These are phyloP conservation scores for Porphyrio hochstetteri DNA, from an alignment of 2,113 vertebrate genomes.

Conservation along the genomic window DNA sequence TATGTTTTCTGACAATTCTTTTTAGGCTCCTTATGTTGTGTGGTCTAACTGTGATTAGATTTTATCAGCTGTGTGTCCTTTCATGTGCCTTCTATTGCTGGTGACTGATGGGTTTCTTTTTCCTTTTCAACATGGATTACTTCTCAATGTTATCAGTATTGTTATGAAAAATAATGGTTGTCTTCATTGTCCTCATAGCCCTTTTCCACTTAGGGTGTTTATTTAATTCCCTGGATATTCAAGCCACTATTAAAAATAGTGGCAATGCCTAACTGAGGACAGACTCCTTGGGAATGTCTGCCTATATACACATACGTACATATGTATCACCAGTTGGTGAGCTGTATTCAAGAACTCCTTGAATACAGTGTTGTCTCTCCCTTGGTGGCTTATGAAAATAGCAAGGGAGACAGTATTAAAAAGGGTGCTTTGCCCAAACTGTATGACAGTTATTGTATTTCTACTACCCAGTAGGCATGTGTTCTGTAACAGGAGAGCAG, in stretches of 20 bases:
- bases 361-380: neutral
- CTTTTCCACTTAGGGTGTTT: neutral
- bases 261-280: neutral
- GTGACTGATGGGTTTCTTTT: neutral
- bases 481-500: neutral
- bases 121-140: neutral
- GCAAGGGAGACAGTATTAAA: neutral
- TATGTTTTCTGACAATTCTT: neutral
- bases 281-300: neutral
- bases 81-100: neutral
- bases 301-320: fast-evolving
- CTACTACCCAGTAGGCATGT: neutral
- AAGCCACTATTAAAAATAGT: neutral
- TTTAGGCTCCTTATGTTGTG: neutral
- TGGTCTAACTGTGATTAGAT: neutral
- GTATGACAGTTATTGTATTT: neutral
- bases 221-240: neutral
- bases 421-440: neutral
- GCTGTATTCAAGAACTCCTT: neutral
- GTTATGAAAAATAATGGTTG: neutral
- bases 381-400: neutral
- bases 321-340: neutral
- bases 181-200: neutral
- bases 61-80: neutral
- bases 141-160: neutral